These are phyloP conservation scores for Netelia fuscicornis DNA, from an alignment of 2,888 invertebrate species.

Conservation along the genomic window DNA sequence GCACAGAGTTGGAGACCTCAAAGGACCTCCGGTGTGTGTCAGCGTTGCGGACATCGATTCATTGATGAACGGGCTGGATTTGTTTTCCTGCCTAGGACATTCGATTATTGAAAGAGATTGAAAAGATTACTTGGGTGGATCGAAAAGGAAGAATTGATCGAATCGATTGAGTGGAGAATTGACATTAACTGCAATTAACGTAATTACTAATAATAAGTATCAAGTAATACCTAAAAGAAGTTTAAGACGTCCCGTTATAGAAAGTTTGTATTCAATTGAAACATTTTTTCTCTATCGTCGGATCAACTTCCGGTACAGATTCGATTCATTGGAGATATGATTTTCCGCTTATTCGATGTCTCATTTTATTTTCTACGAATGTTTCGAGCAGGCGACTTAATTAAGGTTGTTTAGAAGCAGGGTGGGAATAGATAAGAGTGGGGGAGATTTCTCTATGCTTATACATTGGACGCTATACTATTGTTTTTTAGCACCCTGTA, in stretches of 20 bases:
- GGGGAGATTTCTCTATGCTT: too few relatives aligned
- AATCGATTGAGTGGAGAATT: not conserved
- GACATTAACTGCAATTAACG: not conserved
- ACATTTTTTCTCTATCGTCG: too few relatives aligned
- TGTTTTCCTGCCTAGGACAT: not conserved
- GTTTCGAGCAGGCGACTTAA: conserved; percentile 7
- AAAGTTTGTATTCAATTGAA: too few relatives aligned
- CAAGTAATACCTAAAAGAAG: too few relatives aligned
- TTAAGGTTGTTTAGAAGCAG: too few relatives aligned
- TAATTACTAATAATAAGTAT: too few relatives aligned
- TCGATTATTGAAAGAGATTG: not conserved
- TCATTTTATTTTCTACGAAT: conserved; percentile 7
- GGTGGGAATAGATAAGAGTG: too few relatives aligned
- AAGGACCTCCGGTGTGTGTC: not conserved
- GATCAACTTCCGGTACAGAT: not conserved
- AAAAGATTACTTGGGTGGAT: not conserved
- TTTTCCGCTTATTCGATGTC: not conserved
- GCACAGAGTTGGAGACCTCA: not conserved
- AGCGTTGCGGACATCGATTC: not conserved
- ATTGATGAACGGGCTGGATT: not conserved
- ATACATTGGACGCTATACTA: too few relatives aligned
- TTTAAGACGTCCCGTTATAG: too few relatives aligned
- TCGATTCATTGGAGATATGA: not conserved
- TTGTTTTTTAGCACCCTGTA: too few relatives aligned
- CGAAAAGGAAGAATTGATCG: not conserved